phyloP scores from a whole-genome alignment of 2,113 vertebrate genomes.

The Apaloderma vittatum region DNA sequence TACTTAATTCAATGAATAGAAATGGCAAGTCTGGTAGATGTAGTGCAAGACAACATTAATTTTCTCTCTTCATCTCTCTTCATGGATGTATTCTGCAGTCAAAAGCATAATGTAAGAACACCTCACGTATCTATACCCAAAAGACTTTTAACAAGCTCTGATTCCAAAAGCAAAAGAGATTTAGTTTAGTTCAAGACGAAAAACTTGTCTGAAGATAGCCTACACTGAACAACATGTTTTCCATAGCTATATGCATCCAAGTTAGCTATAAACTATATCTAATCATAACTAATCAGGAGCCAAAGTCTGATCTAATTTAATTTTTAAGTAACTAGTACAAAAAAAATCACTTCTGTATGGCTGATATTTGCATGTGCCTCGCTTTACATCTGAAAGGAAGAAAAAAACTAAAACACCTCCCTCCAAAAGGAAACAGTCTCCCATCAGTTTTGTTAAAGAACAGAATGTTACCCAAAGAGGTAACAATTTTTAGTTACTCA shows the following conservation, averaged over 20 bases:
- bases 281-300: background rate
- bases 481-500: background rate
- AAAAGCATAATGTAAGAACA: background rate
- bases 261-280: background rate
- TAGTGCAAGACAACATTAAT: background rate
- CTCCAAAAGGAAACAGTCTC: background rate
- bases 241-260: background rate
- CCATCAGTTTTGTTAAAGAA: background rate
- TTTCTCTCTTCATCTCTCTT: background rate
- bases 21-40: background rate
- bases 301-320: background rate
- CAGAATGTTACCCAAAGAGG: background rate
- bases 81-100: background rate
- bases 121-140: background rate
- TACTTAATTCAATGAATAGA: background rate
- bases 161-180: background rate
- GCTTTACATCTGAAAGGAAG: background rate
- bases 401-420: background rate
- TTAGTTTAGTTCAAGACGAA: background rate
- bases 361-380: background rate
- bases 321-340: background rate
- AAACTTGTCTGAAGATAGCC: background rate
- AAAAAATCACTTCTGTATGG: background rate
- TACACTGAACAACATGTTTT: background rate
- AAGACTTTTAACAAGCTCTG: background rate